Base-by-base conservation (phyloP, 2,113 vertebrate genomes). In the Saimiri boliviensis region DNA sequence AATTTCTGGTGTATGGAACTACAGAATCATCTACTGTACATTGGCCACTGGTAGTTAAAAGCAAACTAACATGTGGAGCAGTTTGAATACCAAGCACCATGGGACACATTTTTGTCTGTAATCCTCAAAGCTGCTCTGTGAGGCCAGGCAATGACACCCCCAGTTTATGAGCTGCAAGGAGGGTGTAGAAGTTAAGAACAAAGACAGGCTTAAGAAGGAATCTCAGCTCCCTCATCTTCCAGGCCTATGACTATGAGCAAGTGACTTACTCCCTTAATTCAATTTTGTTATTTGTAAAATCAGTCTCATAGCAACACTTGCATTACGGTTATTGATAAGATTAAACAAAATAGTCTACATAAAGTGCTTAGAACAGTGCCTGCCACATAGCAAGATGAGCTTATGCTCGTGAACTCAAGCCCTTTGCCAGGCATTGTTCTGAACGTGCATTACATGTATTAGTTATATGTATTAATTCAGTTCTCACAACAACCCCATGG, bases 261-360 rank as follows among this genome's bases (percentile, higher is more conserved):
- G 27, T 85, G 83, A 42, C 30, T 70, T 60, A 37, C 30, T 40
- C 12, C 8, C 68, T 49, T 94, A 87, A 79, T 21, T 82, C 27
- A 89, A 23, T 92, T 95, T 81, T 40, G 32, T 82, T 76, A 21
- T 95, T 73, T 95, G 3, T 94, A 58, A 93, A 95, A 54, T 47
- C 4, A 6, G 19, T 68, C 35, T 86, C 12, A 17, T 52, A n/a
- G 47, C 2, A 73, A 32, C n/a, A 27, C 49, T 85, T 74, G 40
- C 32, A 20, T 56, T 49, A 81, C 12, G 42, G 52, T 73, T 58
- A 58, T 35, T 60, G 42, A 42, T 58, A 58, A 11, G 68, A 49
- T 89, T 86, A 88, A 91, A n/a, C 85, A 73, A 85, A 89, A 35
- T 63, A 16, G 47, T 81, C 32, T 68, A 14, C 56, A 27, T 58